Percentiles rank a stretch among this genome's conserved stretches.
phyloP scores from a whole-genome alignment of 2,113 vertebrate species.

The Hemicordylus capensis region DNA sequence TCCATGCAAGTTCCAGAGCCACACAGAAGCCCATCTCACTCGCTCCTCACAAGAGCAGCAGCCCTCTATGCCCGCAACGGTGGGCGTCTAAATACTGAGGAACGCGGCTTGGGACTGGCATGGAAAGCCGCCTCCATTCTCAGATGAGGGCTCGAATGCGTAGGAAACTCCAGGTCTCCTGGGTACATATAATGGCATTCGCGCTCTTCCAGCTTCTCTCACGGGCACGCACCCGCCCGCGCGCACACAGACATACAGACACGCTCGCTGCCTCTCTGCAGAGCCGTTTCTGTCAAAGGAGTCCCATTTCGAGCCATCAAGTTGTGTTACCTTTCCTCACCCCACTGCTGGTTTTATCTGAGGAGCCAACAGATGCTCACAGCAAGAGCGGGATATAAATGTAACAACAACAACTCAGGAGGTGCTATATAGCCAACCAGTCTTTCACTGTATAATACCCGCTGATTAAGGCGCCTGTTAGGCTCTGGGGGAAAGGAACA shows the following conservation, averaged over 20 bases:
- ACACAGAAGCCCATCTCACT: too few relatives aligned
- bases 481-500: constrained; percentile 12
- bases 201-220: neutral
- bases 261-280: neutral
- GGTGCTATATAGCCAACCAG: neutral
- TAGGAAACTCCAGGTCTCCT: neutral
- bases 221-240: neutral
- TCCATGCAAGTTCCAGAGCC: too few relatives aligned
- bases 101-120: neutral
- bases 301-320: neutral
- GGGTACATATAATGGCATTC: too few relatives aligned
- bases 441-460: neutral
- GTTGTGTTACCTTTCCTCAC: neutral
- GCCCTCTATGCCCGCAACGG: neutral
- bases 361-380: rapidly evolving
- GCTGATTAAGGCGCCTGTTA: neutral
- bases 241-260: too few relatives aligned
- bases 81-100: too few relatives aligned
- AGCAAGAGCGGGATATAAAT: too few relatives aligned
- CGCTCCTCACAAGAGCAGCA: too few relatives aligned
- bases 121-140: neutral
- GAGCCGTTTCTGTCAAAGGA: rapidly evolving
- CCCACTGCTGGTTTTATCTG: neutral
- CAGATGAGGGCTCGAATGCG: neutral
- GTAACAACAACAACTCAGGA: too few relatives aligned